Evolutionary conservation across 1,140 invertebrate genomes (phyloP).

Genomic region (Hylyphantes graminicola): DNA sequence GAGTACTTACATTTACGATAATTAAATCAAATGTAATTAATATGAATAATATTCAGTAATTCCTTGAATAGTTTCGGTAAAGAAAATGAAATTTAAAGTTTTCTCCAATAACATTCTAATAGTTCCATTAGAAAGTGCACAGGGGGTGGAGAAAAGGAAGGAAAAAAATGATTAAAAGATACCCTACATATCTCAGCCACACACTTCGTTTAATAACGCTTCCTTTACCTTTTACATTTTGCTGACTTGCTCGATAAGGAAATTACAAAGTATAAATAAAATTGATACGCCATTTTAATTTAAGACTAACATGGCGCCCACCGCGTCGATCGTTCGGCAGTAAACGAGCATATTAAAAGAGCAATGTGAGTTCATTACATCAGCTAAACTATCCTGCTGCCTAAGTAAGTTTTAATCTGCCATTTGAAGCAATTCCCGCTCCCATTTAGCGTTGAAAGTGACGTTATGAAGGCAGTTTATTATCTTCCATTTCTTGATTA

Average conservation of each 20-base stretch:
- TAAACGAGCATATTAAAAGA: conserved; percentile 61
- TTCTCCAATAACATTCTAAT: too few species aligned
- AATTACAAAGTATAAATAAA: conserved; percentile 61
- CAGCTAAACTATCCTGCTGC: conserved; percentile 60
- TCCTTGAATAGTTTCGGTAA: too few species aligned
- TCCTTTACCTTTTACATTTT: conserved; percentile 41
- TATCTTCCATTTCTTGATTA: conserved; percentile 60
- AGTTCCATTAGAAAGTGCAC: too few species aligned
- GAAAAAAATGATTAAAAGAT: conserved; percentile 5
- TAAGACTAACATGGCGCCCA: conserved; percentile 54
- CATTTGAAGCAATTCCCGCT: conserved; percentile 60
- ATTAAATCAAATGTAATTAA: too few species aligned
- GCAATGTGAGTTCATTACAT: conserved; percentile 60
- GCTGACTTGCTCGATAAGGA: conserved; percentile 55
- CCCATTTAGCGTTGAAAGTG: conserved; percentile 59
- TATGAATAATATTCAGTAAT: too few species aligned
- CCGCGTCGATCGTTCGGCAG: conserved; percentile 44
- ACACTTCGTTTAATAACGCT: conserved; percentile 46
- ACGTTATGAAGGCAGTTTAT: conserved; percentile 61
- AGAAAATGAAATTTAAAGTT: too few species aligned
- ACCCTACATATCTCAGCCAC: conserved; percentile 30
- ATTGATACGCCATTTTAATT: conserved; percentile 60
- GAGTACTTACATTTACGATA: too few species aligned
- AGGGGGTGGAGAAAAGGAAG: background rate
- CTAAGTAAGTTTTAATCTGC: conserved; percentile 61